Evolutionary conservation across 2,797 vertebrate species (phyloP), one percentile per base, ranked within the genome.

Genomic region (Halcyon smyrnensis): DNA sequence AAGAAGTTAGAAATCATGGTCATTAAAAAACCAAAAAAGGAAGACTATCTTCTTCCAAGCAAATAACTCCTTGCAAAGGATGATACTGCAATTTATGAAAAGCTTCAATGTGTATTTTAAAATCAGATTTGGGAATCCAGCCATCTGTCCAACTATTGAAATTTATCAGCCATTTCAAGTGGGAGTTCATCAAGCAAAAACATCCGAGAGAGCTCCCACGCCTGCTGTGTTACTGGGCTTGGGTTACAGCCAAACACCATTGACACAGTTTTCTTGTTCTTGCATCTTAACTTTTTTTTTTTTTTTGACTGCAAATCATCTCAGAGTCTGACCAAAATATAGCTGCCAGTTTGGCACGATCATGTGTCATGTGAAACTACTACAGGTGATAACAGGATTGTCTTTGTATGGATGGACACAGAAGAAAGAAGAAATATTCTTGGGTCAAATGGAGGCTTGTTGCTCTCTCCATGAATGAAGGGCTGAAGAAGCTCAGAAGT

Each of bases 141-240:
- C 95, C 95, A 94, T 96, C 93, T 96, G 93, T 94, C 95, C 84
- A 96, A 97, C 96, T 95, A 96, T 89, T 96, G 95, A 96, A 87
- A 93, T 76, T 83, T 70, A 78, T 93, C 95, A 96, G 63, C 86
- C 2, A 5, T 70, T 94, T 94, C 75, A 37, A 95, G 95, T 96
- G 93, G 93, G 95, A 54, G 90, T 93, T 94, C 15, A 2, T 90
- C 81, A 93, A 30, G 88, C 68, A 87, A 59, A 93, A 94, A 92
- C 93, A 92, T 94, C 86, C 74, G 5, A 69, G 85, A 92, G 86
- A 94, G 76, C 86, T 96, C 88, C 94, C 83, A 86, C 13, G 41
- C 87, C 94, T 93, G 90, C 91, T 89, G 69, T 62, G 71, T 67
- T 85, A 76, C 79, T 78, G 85, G 57, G 50, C 36, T 87, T 95